Evolutionary conservation across 2,113 vertebrate genomes (phyloP), one percentile per base, ranked within the genome.

Genomic region (Seriola dumerili): DNA sequence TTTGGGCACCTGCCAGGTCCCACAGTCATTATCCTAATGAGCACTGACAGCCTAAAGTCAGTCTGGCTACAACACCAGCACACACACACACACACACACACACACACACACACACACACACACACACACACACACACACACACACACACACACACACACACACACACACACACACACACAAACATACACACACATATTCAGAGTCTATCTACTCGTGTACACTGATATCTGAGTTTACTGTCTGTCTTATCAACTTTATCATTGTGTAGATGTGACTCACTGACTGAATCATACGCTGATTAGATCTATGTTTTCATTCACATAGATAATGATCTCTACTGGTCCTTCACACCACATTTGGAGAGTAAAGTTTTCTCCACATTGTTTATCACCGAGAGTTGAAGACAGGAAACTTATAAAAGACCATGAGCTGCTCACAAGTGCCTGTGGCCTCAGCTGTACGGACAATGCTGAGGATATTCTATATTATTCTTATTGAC

Each of bases 1-100:
- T 88, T 74, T 92, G 93, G 92, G 85, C 87, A 90, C 91, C 91
- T 91, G 91, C 92, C 93, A 92, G 83, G 74, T 92, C 91, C 85
- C 89, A 91, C 88, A 90, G 88, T 89, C 81, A 91, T 94, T 93
- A 90, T 72, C 88, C 85, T 92, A 94, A 92, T 91, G 85, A 92
- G 83, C 87, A 76, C 78, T 85, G 91, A 91, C 88, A 89, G 81
- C 75, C 83, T 78, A 76, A 89, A 91, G 85, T 93, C 92, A 91
- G 74, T 89, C 80, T 85, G 80, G 78, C 82, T 82, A 48, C 66
- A 72, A 81, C 78, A 84, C 76, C 32, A 36, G 42, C 61, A 58
- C 55, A 72, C 85, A 69, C 63, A 72, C 78, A 74, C 48, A 40
- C 48, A 76, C 63, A 73, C 61, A 77, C 46, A 48, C 73, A 75